These are phyloP conservation scores for Anarrhichthys ocellatus DNA, from an alignment of 2,113 vertebrate species.

Conservation along the genomic window DNA sequence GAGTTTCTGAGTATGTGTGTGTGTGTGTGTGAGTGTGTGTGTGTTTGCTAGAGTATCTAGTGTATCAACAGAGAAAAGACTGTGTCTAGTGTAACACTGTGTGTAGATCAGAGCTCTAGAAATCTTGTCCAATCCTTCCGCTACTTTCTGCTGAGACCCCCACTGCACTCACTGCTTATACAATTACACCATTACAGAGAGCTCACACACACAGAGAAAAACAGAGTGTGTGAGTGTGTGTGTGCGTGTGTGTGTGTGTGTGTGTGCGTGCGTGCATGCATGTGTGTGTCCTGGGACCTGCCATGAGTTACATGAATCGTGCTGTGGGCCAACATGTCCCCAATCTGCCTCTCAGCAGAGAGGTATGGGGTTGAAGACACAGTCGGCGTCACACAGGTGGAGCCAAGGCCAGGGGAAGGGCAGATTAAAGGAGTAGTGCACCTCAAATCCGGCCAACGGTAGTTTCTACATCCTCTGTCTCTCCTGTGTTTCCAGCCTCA, in stretches of 20 bases:
- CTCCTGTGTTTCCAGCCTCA: not conserved
- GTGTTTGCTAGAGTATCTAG: constrained; percentile 21
- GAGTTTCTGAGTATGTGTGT: constrained; percentile 2
- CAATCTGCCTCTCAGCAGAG: constrained; percentile 71
- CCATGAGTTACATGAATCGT: constrained; percentile 69
- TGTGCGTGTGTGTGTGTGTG: constrained; percentile 23
- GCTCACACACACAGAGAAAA: not conserved
- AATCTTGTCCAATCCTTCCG: constrained; percentile 49
- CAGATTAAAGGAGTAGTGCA: constrained; percentile 53
- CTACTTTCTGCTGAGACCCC: constrained; percentile 38
- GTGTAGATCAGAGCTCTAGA: constrained; percentile 45
- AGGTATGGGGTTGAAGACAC: constrained; percentile 42
- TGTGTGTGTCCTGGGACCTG: constrained; percentile 44
- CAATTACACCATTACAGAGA: constrained; percentile 27
- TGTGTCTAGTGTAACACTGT: constrained; percentile 23
- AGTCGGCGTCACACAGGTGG: constrained; percentile 51
- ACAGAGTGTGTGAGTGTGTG: not conserved
- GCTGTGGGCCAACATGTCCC: constrained; percentile 75
- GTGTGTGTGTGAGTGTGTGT: constrained; percentile 5
- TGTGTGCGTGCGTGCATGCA: not conserved
- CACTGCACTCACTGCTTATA: constrained; percentile 42
- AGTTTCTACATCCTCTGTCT: not conserved
- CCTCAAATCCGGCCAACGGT: not conserved
- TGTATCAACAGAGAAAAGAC: constrained; percentile 31
- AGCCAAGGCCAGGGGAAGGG: constrained; percentile 43